These are phyloP conservation scores for Diploptera punctata DNA, from an alignment of 2,888 invertebrate species.

Conservation along the genomic window DNA sequence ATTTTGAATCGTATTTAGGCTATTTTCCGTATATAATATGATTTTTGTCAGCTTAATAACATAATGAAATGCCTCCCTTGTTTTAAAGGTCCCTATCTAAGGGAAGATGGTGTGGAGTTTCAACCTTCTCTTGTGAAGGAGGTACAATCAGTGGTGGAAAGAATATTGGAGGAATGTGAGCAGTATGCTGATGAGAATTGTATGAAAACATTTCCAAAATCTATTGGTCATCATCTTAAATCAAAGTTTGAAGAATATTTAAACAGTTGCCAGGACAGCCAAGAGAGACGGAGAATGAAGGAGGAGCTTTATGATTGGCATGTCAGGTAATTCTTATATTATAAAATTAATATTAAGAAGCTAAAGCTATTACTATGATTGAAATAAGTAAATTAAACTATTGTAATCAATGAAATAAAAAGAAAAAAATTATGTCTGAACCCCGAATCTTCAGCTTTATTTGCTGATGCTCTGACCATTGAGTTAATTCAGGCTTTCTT, in stretches of 20 bases:
- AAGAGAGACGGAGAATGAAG: constrained; percentile 52
- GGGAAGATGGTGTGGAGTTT: constrained; percentile 49
- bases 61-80: no score
- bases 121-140: constrained; percentile 53
- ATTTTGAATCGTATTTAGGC: no score
- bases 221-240: constrained; percentile 54
- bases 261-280: constrained; percentile 49
- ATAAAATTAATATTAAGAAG: no score
- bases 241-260: constrained; percentile 57
- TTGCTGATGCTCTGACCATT: no score
- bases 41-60: no score
- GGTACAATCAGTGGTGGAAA: constrained; percentile 51
- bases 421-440: no score
- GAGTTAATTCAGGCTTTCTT: no score
- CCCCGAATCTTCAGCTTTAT: no score
- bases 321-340: constrained; percentile 51
- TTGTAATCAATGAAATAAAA: not conserved
- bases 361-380: no score
- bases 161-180: constrained; percentile 54
- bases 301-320: constrained; percentile 67
- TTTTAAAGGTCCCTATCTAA: constrained; percentile 49
- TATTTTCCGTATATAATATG: no score
- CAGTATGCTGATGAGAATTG: constrained; percentile 45
- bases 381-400: no score
- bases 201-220: constrained; percentile 44